These are phyloP conservation scores for Danaus chrysippus DNA, from an alignment of 2,888 invertebrate genomes.

Conservation along the genomic window DNA sequence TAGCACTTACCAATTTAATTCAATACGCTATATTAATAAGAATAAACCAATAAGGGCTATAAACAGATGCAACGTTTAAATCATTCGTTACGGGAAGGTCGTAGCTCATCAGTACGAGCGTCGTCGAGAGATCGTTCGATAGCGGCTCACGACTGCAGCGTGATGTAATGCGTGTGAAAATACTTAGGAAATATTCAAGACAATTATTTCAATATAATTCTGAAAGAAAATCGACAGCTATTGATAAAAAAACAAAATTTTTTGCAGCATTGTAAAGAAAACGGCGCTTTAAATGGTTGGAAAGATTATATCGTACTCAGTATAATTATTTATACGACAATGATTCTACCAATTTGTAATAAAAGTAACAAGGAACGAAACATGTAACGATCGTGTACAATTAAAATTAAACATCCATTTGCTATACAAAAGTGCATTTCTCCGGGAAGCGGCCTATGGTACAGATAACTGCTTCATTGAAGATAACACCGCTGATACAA, in stretches of 20 bases:
- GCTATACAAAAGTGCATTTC: conserved; percentile 19
- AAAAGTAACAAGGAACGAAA: not conserved
- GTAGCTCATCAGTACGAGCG: conserved; percentile 20
- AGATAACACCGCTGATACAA: conserved; percentile 36
- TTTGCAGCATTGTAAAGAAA: no score
- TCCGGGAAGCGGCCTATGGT: conserved; percentile 22
- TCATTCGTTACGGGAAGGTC: conserved; percentile 17
- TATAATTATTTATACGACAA: not conserved
- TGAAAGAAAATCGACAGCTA: no score
- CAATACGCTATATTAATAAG: not conserved
- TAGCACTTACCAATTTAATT: conserved; percentile 16
- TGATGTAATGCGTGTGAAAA: conserved; percentile 21
- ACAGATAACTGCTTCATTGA: conserved; percentile 38
- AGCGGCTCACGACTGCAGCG: conserved; percentile 24
- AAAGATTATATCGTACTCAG: no score
- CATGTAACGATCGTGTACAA: no score
- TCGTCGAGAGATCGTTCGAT: conserved; percentile 28
- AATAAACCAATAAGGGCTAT: not conserved
- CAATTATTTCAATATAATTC: no score
- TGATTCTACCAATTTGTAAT: not conserved
- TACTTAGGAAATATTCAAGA: not conserved
- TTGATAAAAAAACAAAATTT: no score
- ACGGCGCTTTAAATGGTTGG: no score
- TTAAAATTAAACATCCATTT: conserved; percentile 3
- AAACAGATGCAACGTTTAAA: not conserved